Base-by-base conservation (phyloP, 2,113 vertebrate genomes). In the Arvicanthis niloticus region DNA sequence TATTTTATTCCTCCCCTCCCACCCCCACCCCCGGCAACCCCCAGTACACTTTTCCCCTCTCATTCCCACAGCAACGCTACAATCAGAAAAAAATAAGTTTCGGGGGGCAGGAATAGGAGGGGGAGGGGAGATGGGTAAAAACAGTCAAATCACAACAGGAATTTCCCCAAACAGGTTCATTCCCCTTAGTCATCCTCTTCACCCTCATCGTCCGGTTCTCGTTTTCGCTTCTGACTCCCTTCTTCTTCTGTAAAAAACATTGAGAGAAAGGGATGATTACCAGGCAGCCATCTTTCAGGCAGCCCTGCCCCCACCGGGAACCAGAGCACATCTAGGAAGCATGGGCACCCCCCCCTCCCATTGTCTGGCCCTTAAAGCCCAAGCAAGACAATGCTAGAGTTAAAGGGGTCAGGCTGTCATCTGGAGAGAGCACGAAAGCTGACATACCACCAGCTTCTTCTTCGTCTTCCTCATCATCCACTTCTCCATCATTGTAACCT, bases 161-260 rank as follows among this genome's bases (percentile, higher is more conserved):
- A 98, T 99, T 98, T 97, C 91, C 97, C 98, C 98, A 98, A 98
- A 98, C 96, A 98, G 98, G 98, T 97, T 97, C 12, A 96, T 98
- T 96, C 91, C 87, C 22, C 98, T 99, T 99, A 99, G 96, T 99
- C 99, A 0, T 99, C 99, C 1, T 99, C 99, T 86, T 99, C 99
- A 19, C 99, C 99, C 97, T 99, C 99, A 12, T 99, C 99, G 91
- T 99, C 99, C 15, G 99, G 98, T 17, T 99, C 99, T 99, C 99
- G 99, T 99, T 99, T 99, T 97, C 99, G 99, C 98, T 99, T 99
- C 98, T 99, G 98, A 95, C 99, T 99, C 98, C 97, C 98, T 77
- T 99, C 99, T 92, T 99, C 99, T 80, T 99, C 99, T 99, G 86
- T 4, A 97, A 94, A 98, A 97, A 94, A 98, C 97, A 96, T 31